A percentile compares a stretch with the other conserved stretches of the same genome.
These are phyloP conservation scores for Clitarchus hookeri DNA, from an alignment of 2,888 invertebrate genomes.

Conservation along the genomic window DNA sequence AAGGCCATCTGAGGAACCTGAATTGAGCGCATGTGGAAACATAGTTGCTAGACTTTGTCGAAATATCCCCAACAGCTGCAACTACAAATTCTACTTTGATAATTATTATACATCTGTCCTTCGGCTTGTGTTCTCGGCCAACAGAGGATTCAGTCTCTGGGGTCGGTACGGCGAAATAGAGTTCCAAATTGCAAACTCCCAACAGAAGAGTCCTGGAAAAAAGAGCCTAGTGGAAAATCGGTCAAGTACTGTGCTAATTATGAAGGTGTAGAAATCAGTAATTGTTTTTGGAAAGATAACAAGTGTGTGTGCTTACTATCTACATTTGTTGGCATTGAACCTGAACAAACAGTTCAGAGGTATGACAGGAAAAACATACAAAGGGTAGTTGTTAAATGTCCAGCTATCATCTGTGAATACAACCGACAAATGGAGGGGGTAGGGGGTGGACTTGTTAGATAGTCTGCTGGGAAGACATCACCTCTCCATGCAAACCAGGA, in stretches of 20 bases:
- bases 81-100: background rate
- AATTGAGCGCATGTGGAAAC: background rate
- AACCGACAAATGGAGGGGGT: background rate
- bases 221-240: constrained; percentile 45
- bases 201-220: constrained; percentile 47
- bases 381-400: background rate
- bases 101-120: background rate
- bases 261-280: background rate
- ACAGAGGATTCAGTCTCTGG: no score
- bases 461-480: background rate
- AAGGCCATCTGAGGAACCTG: background rate
- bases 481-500: background rate
- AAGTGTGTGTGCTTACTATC: background rate
- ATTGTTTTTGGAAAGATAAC: background rate
- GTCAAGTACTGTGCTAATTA: constrained; percentile 43
- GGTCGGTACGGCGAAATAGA: no score
- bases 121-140: no score
- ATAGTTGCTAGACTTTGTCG: background rate
- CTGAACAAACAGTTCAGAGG: background rate
- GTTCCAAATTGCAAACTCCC: constrained; percentile 50
- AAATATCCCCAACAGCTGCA: background rate
- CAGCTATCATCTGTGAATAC: background rate
- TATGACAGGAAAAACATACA: background rate
- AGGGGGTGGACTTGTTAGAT: background rate
- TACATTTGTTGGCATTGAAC: background rate